Evolutionary conservation across 2,888 invertebrate species (phyloP).

Genomic region (Pandemis cinnamomeana): DNA sequence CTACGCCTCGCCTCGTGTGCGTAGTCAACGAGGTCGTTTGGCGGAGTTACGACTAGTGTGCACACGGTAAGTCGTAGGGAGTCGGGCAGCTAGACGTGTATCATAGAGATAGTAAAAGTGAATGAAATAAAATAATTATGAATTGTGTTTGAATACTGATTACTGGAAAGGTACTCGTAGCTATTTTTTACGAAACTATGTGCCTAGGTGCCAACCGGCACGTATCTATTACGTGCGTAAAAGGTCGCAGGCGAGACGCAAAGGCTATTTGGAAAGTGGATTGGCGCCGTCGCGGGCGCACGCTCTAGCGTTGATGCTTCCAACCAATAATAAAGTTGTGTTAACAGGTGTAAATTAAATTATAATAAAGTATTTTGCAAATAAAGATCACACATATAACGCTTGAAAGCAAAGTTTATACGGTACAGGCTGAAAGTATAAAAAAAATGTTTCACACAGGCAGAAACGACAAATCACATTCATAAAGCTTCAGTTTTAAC

Average conservation of each 20-base stretch:
- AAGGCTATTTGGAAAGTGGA: slow-evolving; percentile 83
- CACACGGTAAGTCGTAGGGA: too few relatives aligned
- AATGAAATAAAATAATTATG: background rate
- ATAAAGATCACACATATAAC: background rate
- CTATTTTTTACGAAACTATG: slow-evolving; percentile 4
- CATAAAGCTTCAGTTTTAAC: background rate
- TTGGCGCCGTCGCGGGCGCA: slow-evolving; percentile 65
- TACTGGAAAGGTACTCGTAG: too few relatives aligned
- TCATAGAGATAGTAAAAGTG: too few relatives aligned
- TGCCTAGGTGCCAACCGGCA: slow-evolving; percentile 47
- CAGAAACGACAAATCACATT: too few relatives aligned
- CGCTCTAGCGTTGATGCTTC: background rate
- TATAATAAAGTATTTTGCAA: background rate
- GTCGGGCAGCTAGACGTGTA: too few relatives aligned
- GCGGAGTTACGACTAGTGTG: too few relatives aligned
- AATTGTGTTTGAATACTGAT: background rate
- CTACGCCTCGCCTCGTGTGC: too few relatives aligned
- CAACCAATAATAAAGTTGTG: background rate
- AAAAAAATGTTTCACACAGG: too few relatives aligned
- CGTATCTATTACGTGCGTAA: slow-evolving; percentile 66
- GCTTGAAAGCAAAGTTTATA: too few relatives aligned
- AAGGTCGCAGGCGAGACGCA: slow-evolving; percentile 82
- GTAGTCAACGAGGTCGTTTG: too few relatives aligned
- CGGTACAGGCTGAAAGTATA: too few relatives aligned
- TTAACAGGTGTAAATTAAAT: background rate